Percentiles rank a stretch among this genome's conserved stretches.
Conservation (phyloP, 92 coral and sea anemone species). For the Umimayanthus chanpuru region DNA sequence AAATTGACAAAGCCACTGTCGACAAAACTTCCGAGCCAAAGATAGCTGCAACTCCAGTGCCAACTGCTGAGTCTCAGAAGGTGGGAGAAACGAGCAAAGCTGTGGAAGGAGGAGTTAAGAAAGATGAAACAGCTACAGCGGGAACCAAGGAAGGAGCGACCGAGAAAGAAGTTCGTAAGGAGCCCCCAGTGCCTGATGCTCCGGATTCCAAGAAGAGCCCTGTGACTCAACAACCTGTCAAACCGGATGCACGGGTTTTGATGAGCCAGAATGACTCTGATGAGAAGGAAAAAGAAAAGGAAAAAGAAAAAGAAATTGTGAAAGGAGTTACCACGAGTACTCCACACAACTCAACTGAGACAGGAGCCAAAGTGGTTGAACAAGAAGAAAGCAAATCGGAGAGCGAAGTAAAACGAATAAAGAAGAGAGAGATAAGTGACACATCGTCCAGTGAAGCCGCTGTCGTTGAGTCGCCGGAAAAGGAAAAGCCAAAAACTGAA, state of each 20-base stretch:
- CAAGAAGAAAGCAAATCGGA: constrained; percentile 50
- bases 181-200: constrained; percentile 85
- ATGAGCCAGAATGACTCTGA: constrained; percentile 29
- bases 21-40: neutral
- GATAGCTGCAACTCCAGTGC: neutral
- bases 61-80: constrained; percentile 4
- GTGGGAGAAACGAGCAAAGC: constrained; percentile 20
- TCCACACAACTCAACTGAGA: constrained; percentile 42
- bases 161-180: constrained; percentile 59
- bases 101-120: constrained; percentile 20
- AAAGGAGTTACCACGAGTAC: neutral
- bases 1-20: neutral
- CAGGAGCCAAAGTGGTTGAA: constrained; percentile 21
- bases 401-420: constrained; percentile 63
- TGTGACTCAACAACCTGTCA: constrained; percentile 1
- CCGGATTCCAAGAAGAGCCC: constrained; percentile 57
- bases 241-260: constrained; percentile 53
- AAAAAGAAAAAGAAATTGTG: neutral
- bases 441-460: neutral
- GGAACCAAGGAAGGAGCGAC: constrained; percentile 42
- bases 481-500: neutral
- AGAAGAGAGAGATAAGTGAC: constrained; percentile 57
- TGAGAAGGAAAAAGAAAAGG: constrained; percentile 12
- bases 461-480: neutral
- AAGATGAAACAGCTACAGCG: constrained; percentile 37